Conservation (phyloP, 2,113 vertebrate species). For the Dicaeum eximium region DNA sequence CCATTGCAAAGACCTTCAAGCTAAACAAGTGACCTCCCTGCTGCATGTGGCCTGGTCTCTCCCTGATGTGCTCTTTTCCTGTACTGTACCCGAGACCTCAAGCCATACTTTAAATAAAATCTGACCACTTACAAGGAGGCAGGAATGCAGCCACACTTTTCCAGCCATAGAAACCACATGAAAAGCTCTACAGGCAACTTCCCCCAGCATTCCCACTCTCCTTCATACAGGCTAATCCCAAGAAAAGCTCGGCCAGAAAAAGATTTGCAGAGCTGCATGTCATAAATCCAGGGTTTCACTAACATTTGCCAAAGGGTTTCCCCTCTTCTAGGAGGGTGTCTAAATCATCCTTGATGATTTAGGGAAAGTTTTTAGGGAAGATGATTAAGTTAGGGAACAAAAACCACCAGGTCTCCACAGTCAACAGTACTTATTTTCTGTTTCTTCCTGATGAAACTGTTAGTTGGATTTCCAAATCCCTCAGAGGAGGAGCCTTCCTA, state of each 20-base stretch:
- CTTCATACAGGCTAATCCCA: neutral
- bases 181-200: constrained; percentile 19
- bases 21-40: neutral
- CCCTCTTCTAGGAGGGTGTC: constrained; percentile 6
- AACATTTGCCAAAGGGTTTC: constrained; percentile 30
- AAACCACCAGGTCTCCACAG: neutral
- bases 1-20: neutral
- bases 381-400: neutral
- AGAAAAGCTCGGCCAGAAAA: constrained; percentile 44
- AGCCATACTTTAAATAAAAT: constrained; percentile 47
- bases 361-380: neutral
- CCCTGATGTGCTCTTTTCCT: neutral
- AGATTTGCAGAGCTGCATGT: constrained; percentile 26
- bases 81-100: neutral
- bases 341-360: constrained; percentile 5
- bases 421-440: neutral
- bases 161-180: constrained; percentile 49
- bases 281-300: constrained; percentile 55
- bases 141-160: constrained; percentile 21
- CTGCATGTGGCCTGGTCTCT: neutral
- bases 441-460: neutral
- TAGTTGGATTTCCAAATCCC: neutral
- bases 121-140: constrained; percentile 7
- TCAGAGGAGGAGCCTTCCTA: neutral
- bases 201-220: neutral